Conservation (phyloP, 2,888 invertebrate genomes). For the Lydus trimaculatus region DNA sequence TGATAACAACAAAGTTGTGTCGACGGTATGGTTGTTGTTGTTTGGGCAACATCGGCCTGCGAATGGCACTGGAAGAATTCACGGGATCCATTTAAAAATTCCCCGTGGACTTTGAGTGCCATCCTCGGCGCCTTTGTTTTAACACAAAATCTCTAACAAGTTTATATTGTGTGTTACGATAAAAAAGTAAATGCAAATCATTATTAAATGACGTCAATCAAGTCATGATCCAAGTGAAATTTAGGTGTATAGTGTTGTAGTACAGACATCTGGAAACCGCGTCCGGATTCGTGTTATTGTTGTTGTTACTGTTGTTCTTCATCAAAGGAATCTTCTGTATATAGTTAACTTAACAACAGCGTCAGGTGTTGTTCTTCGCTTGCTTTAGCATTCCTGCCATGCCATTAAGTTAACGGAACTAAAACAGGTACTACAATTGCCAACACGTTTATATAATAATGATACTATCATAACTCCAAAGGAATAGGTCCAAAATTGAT, state of each 20-base stretch:
- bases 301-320: background rate
- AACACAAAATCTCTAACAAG: slow-evolving; percentile 17
- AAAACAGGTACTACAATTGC: slow-evolving; percentile 26
- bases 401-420: slow-evolving; percentile 31
- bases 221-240: slow-evolving; percentile 31
- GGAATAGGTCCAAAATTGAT: too few relatives aligned
- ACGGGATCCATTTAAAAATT: slow-evolving; percentile 70
- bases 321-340: slow-evolving; percentile 3
- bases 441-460: background rate
- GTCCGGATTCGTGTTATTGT: background rate
- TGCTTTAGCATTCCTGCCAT: slow-evolving; percentile 20
- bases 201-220: slow-evolving; percentile 42
- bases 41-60: slow-evolving; percentile 62
- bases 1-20: too few relatives aligned
- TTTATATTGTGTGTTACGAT: background rate
- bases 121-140: slow-evolving; percentile 61
- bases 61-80: slow-evolving; percentile 90
- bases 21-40: background rate
- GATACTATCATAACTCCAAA: too few relatives aligned
- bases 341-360: slow-evolving; percentile 12
- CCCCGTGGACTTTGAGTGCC: slow-evolving; percentile 78
- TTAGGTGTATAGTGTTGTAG: slow-evolving; percentile 13
- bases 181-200: slow-evolving; percentile 24
- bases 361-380: slow-evolving; percentile 23
- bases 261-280: background rate